phyloP scores from a whole-genome alignment of 2,888 invertebrate genomes.

The Tenthredo livida region DNA sequence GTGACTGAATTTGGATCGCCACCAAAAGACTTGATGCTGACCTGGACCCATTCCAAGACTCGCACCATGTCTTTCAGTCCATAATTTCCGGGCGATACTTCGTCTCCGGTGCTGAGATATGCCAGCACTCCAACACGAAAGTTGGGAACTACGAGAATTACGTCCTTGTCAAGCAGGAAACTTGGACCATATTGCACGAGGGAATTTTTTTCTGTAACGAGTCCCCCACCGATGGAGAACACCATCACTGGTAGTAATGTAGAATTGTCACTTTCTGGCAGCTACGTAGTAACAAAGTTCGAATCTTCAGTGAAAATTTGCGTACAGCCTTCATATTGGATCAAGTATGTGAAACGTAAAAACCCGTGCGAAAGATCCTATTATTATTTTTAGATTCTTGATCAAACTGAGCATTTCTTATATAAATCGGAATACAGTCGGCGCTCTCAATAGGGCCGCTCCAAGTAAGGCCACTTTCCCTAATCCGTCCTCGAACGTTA shows the following conservation, averaged over 20 bases:
- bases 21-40: constrained; percentile 18
- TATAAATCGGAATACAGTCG: no score
- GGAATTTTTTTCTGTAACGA: no score
- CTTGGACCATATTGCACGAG: not conserved
- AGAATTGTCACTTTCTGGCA: not conserved
- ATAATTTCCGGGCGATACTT: constrained; percentile 25
- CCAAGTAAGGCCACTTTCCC: no score
- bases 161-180: constrained; percentile 24
- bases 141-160: constrained; percentile 2
- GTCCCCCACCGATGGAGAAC: not conserved
- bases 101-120: constrained; percentile 21
- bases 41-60: constrained; percentile 10
- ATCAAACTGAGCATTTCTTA: no score
- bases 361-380: no score
- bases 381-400: no score
- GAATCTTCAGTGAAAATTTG: not conserved
- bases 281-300: not conserved
- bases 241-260: constrained; percentile 25
- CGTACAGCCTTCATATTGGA: not conserved
- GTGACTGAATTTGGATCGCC: constrained; percentile 25
- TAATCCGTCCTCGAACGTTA: no score
- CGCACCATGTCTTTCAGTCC: not conserved
- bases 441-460: no score
- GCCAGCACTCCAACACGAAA: not conserved
- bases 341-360: no score